These are phyloP conservation scores for Heterochromis multidens DNA, from an alignment of 2,113 vertebrate genomes.

Conservation along the genomic window DNA sequence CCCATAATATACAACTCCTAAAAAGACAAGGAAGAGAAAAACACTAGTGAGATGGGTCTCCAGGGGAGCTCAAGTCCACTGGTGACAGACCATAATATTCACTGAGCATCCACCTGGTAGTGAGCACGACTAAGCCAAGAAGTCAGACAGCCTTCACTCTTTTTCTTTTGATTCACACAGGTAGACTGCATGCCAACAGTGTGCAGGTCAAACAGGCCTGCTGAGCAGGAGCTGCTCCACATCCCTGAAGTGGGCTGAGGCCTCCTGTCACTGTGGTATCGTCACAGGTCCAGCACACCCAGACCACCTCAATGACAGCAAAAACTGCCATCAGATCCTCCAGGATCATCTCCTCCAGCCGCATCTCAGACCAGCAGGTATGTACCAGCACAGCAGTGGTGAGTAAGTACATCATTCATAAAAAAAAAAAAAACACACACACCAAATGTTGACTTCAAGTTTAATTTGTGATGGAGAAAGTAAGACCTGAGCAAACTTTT, in stretches of 20 bases:
- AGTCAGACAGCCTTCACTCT: conserved; percentile 48
- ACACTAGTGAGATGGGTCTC: conserved; percentile 69
- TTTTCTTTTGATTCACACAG: not conserved
- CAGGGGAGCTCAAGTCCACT: conserved; percentile 70
- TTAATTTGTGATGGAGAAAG: not conserved
- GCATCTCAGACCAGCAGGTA: conserved; percentile 7
- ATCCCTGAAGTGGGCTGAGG: not conserved
- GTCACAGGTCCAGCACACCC: not conserved
- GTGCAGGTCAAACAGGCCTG: conserved; percentile 9
- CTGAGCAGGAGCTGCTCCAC: not conserved
- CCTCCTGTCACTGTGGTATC: not conserved
- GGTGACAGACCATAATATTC: conserved; percentile 80
- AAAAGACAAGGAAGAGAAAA: conserved; percentile 64
- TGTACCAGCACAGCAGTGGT: not conserved
- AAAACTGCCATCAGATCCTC: not conserved
- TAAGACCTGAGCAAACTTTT: not conserved
- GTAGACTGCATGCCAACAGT: not conserved
- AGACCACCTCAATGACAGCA: not conserved
- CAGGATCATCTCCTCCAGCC: not conserved
- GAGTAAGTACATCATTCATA: not conserved
- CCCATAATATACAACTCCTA: conserved; percentile 79
- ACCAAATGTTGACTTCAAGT: not conserved
- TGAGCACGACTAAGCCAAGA: conserved; percentile 29
- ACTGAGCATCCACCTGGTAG: conserved; percentile 63
- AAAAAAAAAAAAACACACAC: not conserved